These are phyloP conservation scores for Mythimna ferrago DNA, from an alignment of 2,888 invertebrate genomes.

Conservation along the genomic window DNA sequence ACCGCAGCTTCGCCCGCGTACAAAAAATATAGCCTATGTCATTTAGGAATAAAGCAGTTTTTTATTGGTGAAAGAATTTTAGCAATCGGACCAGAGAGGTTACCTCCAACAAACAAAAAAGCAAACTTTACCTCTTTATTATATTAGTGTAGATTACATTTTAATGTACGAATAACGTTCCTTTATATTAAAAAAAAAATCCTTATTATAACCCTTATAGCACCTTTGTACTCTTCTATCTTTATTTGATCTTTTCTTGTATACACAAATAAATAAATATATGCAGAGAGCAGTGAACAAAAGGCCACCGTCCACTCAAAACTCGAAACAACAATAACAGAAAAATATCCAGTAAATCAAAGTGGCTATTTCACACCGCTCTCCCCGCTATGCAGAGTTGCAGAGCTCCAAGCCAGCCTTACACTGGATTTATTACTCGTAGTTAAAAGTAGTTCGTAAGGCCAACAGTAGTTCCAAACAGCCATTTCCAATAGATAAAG, in stretches of 20 bases:
- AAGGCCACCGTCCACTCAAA: slow-evolving; percentile 23
- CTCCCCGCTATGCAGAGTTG: slow-evolving; percentile 83
- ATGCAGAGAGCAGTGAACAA: background rate
- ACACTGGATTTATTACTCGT: slow-evolving; percentile 88
- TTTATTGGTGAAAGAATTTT: too few species aligned
- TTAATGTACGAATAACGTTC: background rate
- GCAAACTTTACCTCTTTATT: too few species aligned
- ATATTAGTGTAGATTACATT: background rate
- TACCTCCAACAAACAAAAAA: too few species aligned
- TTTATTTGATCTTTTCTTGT: too few species aligned
- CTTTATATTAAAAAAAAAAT: rapidly evolving
- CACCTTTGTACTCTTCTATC: too few species aligned
- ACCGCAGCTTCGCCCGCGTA: too few species aligned
- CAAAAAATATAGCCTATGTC: too few species aligned
- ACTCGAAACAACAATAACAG: slow-evolving; percentile 35
- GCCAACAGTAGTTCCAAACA: slow-evolving; percentile 88
- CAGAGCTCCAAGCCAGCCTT: slow-evolving; percentile 81
- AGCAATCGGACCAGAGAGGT: too few species aligned
- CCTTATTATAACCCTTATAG: too few species aligned
- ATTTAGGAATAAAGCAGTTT: too few species aligned
- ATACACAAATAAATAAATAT: too few species aligned
- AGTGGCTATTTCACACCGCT: slow-evolving; percentile 64
- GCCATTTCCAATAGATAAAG: slow-evolving; percentile 89
- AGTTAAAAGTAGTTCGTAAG: slow-evolving; percentile 88
- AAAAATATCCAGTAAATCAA: slow-evolving; percentile 52